Evolutionary conservation across 2,797 vertebrate species (phyloP).

Genomic region (Hyperoplus immaculatus): DNA sequence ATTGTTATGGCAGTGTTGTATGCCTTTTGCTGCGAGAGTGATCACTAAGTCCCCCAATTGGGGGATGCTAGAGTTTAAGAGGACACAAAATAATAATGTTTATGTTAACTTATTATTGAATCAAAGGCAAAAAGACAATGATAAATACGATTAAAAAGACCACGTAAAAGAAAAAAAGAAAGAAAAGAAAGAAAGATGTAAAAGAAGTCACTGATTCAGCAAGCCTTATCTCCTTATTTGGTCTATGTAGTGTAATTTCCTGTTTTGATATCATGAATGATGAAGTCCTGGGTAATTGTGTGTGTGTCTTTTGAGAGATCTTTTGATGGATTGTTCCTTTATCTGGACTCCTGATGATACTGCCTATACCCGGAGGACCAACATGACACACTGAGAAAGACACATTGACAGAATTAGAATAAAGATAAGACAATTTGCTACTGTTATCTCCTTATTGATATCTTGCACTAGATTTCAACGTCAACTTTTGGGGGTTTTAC

Average conservation of each 20-base stretch:
- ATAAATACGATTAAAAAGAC: no score
- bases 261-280: background rate
- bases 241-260: conserved; percentile 27
- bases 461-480: background rate
- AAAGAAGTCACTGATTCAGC: no score
- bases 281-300: conserved; percentile 11
- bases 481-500: background rate
- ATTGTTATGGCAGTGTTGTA: no score
- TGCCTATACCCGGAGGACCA: conserved; percentile 14
- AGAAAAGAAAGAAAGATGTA: no score
- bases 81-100: no score
- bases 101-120: no score
- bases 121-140: no score
- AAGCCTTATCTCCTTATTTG: background rate
- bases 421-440: background rate
- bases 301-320: conserved; percentile 10
- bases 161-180: no score
- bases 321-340: conserved; percentile 22
- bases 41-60: no score
- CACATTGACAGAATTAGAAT: background rate
- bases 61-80: no score
- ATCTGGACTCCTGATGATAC: conserved; percentile 43
- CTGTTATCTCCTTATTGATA: background rate
- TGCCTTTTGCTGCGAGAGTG: no score
- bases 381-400: background rate